Evolutionary conservation across 2,113 vertebrate species (phyloP).

Genomic region (Malurus elegans): DNA sequence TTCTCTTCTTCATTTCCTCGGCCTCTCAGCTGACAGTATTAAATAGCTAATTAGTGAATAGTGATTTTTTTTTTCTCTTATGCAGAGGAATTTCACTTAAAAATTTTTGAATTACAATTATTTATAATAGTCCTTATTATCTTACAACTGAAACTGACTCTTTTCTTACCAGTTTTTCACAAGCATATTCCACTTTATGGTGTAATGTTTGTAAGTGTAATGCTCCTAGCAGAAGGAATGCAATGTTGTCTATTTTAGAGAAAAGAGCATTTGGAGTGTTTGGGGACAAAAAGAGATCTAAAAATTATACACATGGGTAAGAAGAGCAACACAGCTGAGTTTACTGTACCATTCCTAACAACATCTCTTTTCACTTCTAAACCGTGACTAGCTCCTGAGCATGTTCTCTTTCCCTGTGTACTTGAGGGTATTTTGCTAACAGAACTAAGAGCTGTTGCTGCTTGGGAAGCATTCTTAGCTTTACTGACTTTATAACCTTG

Average conservation of each 20-base stretch:
- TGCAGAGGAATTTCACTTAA: background rate
- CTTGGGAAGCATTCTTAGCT: constrained; percentile 6
- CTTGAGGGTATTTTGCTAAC: background rate
- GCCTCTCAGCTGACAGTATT: constrained; percentile 31
- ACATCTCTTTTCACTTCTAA: background rate
- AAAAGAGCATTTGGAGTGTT: background rate
- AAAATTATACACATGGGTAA: background rate
- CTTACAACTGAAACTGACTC: background rate
- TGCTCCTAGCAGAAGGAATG: background rate
- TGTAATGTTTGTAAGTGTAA: background rate
- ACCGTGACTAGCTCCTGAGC: background rate
- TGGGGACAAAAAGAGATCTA: background rate
- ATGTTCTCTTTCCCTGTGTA: background rate
- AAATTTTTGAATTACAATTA: background rate
- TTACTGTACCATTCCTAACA: background rate
- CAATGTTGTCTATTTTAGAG: background rate
- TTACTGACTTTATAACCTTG: background rate
- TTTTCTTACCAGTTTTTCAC: background rate
- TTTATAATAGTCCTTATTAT: background rate
- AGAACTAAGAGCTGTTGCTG: background rate
- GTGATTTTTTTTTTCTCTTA: background rate
- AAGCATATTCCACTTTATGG: background rate
- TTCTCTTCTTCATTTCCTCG: constrained; percentile 15
- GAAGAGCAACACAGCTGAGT: background rate
- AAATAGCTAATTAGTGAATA: constrained; percentile 23